phyloP scores from a whole-genome alignment of 2,113 vertebrate genomes.

The Dicentrarchus labrax region DNA sequence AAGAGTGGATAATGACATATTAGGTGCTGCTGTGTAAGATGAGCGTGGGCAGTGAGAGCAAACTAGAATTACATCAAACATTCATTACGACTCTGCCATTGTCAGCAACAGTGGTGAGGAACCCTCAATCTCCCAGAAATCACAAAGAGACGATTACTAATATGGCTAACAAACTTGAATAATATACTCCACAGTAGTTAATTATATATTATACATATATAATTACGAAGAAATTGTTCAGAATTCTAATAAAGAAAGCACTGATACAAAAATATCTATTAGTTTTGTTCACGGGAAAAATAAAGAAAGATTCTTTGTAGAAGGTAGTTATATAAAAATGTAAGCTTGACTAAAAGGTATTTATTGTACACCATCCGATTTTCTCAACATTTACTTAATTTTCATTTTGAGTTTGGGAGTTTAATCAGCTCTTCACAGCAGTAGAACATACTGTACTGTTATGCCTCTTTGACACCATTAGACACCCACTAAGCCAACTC shows the following conservation, averaged over 20 bases:
- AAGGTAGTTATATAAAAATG: background rate
- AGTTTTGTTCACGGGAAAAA: background rate
- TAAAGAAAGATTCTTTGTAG: background rate
- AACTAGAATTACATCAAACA: slow-evolving; percentile 15
- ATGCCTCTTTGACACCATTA: background rate
- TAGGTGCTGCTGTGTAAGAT: background rate
- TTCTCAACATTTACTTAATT: background rate
- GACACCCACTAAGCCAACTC: background rate
- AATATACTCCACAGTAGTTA: background rate
- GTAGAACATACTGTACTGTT: slow-evolving; percentile 4
- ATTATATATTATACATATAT: background rate
- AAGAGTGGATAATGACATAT: slow-evolving; percentile 2
- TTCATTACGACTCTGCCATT: background rate
- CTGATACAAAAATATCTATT: background rate
- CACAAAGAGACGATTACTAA: background rate
- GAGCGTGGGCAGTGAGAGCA: slow-evolving; percentile 13
- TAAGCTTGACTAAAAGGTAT: background rate
- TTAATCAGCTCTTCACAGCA: background rate
- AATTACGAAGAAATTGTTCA: no score
- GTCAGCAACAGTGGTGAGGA: background rate
- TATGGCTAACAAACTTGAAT: background rate
- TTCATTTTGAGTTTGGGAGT: background rate
- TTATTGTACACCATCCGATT: background rate
- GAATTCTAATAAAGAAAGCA: background rate
- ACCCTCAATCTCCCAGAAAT: background rate